Percentiles rank a stretch among this genome's conserved stretches.
phyloP scores from a whole-genome alignment of 2,113 vertebrate species.

The Dendropsophus ebraccatus region DNA sequence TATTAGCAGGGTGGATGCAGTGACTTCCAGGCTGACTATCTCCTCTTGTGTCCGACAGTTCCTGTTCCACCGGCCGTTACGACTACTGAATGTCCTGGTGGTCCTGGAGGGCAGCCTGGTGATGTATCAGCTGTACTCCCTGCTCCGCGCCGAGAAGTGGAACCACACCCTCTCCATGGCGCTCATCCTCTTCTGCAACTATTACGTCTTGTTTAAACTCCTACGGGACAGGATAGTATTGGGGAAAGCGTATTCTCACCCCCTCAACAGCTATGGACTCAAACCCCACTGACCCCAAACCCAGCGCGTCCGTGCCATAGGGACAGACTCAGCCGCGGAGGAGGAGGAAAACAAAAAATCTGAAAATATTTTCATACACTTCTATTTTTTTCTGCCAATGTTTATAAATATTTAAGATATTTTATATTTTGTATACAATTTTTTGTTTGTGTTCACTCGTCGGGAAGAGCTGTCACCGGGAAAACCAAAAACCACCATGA shows the following conservation, averaged over 20 bases:
- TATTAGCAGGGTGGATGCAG: neutral
- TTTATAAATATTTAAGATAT: slow-evolving; percentile 99
- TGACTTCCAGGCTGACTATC: neutral
- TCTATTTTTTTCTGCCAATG: slow-evolving; percentile 98
- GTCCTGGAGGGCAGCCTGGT: slow-evolving; percentile 95
- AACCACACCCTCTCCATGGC: slow-evolving; percentile 98
- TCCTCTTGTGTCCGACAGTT: slow-evolving; percentile 76
- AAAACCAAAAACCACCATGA: slow-evolving; percentile 76
- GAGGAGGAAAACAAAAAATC: slow-evolving; percentile 72
- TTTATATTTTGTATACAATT: slow-evolving; percentile 99
- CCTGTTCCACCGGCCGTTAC: slow-evolving; percentile 95
- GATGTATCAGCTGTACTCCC: slow-evolving; percentile 95
- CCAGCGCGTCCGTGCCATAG: neutral
- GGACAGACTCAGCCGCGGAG: slow-evolving; percentile 58
- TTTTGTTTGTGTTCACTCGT: slow-evolving; percentile 67
- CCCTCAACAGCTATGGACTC: slow-evolving; percentile 85
- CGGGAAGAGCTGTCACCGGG: slow-evolving; percentile 69
- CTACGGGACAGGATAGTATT: slow-evolving; percentile 95
- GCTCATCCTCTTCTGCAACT: slow-evolving; percentile 98
- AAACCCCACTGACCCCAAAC: slow-evolving; percentile 85
- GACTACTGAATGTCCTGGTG: slow-evolving; percentile 96
- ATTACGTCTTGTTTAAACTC: slow-evolving; percentile 97
- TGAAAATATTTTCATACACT: slow-evolving; percentile 94
- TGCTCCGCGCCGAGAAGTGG: slow-evolving; percentile 97
- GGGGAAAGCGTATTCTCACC: slow-evolving; percentile 94